These are phyloP conservation scores for Schrankia costaestrigalis DNA, from an alignment of 2,888 invertebrate species.

Conservation along the genomic window DNA sequence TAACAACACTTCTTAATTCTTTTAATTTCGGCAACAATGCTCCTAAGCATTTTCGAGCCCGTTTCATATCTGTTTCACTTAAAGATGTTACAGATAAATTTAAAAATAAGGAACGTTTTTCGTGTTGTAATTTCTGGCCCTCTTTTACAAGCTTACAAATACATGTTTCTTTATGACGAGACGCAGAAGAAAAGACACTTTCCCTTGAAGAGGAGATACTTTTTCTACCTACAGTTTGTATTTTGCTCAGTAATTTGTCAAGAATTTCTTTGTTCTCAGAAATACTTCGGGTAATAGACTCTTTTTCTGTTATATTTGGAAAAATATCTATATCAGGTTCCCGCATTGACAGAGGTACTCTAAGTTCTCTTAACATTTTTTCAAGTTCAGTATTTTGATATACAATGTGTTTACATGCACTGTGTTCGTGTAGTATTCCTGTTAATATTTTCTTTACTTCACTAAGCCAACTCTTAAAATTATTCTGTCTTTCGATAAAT, in stretches of 20 bases:
- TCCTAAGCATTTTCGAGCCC: too few species aligned
- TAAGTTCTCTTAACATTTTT: conserved; percentile 32
- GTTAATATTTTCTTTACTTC: conserved; percentile 38
- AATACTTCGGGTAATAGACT: conserved; percentile 16
- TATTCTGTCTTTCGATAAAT: conserved; percentile 23
- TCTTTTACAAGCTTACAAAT: conserved; percentile 34
- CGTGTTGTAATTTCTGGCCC: conserved; percentile 9
- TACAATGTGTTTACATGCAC: conserved; percentile 28
- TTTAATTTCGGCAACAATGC: background rate
- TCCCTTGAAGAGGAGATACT: conserved; percentile 11
- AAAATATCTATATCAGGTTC: conserved; percentile 30
- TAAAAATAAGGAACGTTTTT: background rate
- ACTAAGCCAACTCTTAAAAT: conserved; percentile 33
- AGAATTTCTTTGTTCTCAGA: conserved; percentile 31
- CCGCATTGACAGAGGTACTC: conserved; percentile 20
- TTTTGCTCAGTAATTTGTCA: conserved; percentile 29
- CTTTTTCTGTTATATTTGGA: conserved; percentile 14
- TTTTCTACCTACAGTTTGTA: conserved; percentile 15
- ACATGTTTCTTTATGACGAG: conserved; percentile 9
- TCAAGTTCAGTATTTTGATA: conserved; percentile 24
- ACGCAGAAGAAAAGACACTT: conserved; percentile 8
- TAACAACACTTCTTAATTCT: background rate
- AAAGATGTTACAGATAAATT: too few species aligned
- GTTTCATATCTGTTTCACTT: too few species aligned
- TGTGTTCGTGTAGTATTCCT: conserved; percentile 27